Conservation (phyloP, 2,888 invertebrate species). For the Cephus sareptanus region DNA sequence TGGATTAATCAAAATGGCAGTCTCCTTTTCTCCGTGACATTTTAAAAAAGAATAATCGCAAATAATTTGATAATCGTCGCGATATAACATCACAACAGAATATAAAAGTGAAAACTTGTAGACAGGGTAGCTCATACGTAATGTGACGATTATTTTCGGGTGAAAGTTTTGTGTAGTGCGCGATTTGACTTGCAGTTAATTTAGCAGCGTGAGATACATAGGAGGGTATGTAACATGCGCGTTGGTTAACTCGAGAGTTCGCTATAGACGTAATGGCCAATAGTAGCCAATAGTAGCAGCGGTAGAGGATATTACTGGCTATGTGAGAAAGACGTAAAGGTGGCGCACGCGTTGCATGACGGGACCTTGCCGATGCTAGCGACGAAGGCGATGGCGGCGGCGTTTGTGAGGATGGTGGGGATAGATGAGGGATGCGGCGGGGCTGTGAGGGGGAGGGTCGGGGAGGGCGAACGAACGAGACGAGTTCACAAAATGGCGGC, state of each 20-base stretch:
- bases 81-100: not conserved
- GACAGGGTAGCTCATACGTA: not conserved
- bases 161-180: not conserved
- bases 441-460: slow-evolving; percentile 33
- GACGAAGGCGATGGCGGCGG: slow-evolving; percentile 3
- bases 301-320: not conserved
- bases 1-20: slow-evolving; percentile 50
- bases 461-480: slow-evolving; percentile 49
- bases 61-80: not conserved
- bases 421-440: slow-evolving; percentile 14
- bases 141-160: not conserved
- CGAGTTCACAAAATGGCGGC: slow-evolving; percentile 64
- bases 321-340: slow-evolving; percentile 7
- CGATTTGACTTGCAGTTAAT: not conserved
- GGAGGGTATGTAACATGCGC: not conserved
- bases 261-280: not conserved
- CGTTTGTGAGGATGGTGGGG: slow-evolving; percentile 23
- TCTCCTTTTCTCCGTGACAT: not conserved
- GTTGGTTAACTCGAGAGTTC: not conserved
- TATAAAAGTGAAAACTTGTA: not conserved
- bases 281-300: not conserved
- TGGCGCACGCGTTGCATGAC: slow-evolving; percentile 54
- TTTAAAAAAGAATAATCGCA: not conserved
- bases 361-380: slow-evolving; percentile 31
- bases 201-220: not conserved